These are phyloP conservation scores for Noctua fimbriata DNA, from an alignment of 2,888 invertebrate species.

Conservation along the genomic window DNA sequence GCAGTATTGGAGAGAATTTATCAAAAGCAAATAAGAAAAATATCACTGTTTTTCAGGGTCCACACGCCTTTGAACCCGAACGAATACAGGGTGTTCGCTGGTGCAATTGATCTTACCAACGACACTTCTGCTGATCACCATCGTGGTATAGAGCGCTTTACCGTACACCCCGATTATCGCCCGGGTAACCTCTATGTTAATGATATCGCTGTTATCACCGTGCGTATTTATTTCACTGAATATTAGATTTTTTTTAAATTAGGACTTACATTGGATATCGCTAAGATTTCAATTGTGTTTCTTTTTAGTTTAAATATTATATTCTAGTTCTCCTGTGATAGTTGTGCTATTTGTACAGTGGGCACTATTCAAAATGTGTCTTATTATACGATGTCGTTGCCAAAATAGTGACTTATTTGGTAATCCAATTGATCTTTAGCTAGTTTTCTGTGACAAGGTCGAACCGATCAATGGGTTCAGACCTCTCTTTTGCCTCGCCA, in stretches of 20 bases:
- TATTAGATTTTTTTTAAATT: no score
- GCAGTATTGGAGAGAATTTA: neutral
- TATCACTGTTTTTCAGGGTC: slow-evolving; percentile 43
- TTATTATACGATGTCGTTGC: neutral
- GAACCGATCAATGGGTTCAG: neutral
- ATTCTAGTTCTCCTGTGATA: neutral
- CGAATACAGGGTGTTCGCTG: slow-evolving; percentile 69
- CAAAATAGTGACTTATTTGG: neutral
- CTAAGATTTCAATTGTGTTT: neutral
- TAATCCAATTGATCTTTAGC: neutral
- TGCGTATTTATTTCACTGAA: slow-evolving; percentile 60
- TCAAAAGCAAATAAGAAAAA: neutral
- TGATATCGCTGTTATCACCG: slow-evolving; percentile 71
- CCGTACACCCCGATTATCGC: slow-evolving; percentile 63
- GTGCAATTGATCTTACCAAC: slow-evolving; percentile 58
- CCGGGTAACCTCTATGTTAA: slow-evolving; percentile 55
- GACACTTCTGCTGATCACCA: slow-evolving; percentile 57
- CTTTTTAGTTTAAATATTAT: neutral
- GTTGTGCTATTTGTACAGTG: neutral
- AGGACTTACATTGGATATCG: neutral
- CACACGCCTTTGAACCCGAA: slow-evolving; percentile 21
- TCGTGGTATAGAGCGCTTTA: slow-evolving; percentile 64
- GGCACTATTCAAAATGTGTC: neutral
- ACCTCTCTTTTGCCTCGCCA: neutral
- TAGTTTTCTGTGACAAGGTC: neutral